These are phyloP conservation scores for Anableps anableps DNA, from an alignment of 2,797 vertebrate species.

Conservation along the genomic window DNA sequence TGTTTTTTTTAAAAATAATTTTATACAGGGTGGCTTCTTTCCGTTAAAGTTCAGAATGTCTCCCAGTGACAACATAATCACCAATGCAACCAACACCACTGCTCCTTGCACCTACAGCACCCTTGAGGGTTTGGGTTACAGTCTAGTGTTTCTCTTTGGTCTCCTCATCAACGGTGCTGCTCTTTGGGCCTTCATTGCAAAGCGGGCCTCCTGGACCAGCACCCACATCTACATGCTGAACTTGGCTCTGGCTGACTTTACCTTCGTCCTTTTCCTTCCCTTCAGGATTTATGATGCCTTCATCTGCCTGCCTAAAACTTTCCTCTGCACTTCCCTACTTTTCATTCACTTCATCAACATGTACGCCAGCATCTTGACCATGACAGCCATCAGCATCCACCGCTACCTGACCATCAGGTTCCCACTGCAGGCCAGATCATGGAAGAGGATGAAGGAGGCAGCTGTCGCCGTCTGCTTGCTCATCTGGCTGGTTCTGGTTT, in stretches of 20 bases:
- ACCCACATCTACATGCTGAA: slow-evolving; percentile 80
- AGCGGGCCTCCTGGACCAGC: slow-evolving; percentile 66
- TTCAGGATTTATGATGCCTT: slow-evolving; percentile 71
- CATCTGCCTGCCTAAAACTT: not conserved
- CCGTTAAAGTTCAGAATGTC: not conserved
- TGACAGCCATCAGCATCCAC: slow-evolving; percentile 74
- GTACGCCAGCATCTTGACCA: slow-evolving; percentile 80
- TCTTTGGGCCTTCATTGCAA: slow-evolving; percentile 60
- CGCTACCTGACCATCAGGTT: slow-evolving; percentile 72
- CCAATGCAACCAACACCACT: not conserved
- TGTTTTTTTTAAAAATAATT: not conserved
- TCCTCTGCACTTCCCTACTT: slow-evolving; percentile 68
- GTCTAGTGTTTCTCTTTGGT: slow-evolving; percentile 66
- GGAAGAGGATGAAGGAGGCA: slow-evolving; percentile 52
- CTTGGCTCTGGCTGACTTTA: slow-evolving; percentile 67
- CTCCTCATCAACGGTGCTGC: slow-evolving; percentile 66
- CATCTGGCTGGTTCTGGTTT: slow-evolving; percentile 61
- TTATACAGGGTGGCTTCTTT: not conserved
- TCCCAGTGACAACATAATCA: not conserved
- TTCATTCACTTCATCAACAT: slow-evolving; percentile 77
- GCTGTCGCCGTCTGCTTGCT: slow-evolving; percentile 62
- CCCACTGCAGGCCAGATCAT: slow-evolving; percentile 58
- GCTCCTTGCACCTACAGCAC: fast-evolving
- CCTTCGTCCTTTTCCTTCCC: slow-evolving; percentile 83
- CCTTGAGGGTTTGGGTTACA: slow-evolving; percentile 56